Evolutionary conservation across 1,140 invertebrate species (phyloP).

Genomic region (Samia ricini): DNA sequence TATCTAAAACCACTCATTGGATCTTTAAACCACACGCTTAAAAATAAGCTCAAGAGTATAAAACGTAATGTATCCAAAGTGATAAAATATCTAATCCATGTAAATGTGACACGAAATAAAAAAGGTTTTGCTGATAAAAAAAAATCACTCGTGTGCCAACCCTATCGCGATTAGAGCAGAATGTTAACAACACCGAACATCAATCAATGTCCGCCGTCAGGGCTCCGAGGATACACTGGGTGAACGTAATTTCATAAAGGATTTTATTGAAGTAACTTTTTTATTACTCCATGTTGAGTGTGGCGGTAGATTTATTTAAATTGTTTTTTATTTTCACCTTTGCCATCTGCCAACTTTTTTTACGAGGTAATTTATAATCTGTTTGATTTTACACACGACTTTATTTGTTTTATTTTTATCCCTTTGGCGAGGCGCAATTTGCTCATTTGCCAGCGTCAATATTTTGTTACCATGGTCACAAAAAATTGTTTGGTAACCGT

Average conservation of each 20-base stretch:
- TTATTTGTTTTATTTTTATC: neutral
- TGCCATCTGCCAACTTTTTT: neutral
- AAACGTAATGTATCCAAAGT: neutral
- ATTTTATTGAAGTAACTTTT: constrained; percentile 30
- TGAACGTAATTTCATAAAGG: constrained; percentile 33
- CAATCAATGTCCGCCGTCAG: constrained; percentile 35
- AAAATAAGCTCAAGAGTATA: too few relatives aligned
- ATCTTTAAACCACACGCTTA: too few relatives aligned
- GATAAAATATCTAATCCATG: neutral
- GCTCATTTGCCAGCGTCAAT: neutral
- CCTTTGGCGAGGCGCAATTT: neutral
- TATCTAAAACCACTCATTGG: too few relatives aligned
- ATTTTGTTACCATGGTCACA: neutral
- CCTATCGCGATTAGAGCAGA: constrained; percentile 33
- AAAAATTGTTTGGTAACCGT: too few relatives aligned
- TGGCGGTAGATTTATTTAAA: neutral
- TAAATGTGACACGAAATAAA: neutral
- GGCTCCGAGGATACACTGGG: constrained; percentile 15
- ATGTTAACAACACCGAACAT: constrained; percentile 32
- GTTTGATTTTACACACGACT: neutral
- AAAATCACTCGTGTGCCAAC: constrained; percentile 29
- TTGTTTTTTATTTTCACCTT: neutral
- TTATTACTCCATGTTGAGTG: neutral
- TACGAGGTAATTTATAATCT: neutral
- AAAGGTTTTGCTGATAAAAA: neutral